Base-by-base conservation (phyloP, 1,140 invertebrate genomes). In the Asobara japonica region DNA sequence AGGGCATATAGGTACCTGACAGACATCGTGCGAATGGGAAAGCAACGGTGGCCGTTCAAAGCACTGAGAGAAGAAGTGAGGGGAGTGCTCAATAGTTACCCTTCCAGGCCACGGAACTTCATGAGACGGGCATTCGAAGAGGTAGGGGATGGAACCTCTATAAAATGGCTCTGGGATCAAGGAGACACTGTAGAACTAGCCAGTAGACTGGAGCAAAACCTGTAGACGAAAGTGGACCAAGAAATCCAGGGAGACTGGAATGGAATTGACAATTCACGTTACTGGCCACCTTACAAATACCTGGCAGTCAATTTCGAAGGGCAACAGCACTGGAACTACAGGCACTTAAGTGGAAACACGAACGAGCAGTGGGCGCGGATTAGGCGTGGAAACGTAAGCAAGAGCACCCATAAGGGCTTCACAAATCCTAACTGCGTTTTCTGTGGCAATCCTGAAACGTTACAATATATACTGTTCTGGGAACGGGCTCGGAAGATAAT, bases 1-100 rank as follows among this genome's bases (percentile, higher is more conserved):
- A 72, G 65, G 18, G 48, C 71, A 61, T 25, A 45, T 51, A 65
- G 29, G 29, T 64, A 64, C 16, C 22, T 29, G 30, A 64, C 25
- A n/a, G 41, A 45, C n/a, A 45, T 45, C 41, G 6, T 45, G 41
- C 3, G 3, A n/a, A 45, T 45, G 41, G n/a, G 16, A 31, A 36
- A 64, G 3, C 11, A 31, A 1, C 3, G 61, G 11, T 64, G 61
- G 61, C 61, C 61, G 3, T 30, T 6, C 5, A 20, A 22, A 41
- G 8, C 8, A 1, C 11, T 41, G n/a, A 20, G 33, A 10, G n/a
- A 65, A 41, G 64, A 65, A 41, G 36, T 65, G 2, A 36, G 33
- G 33, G 20, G 8, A 3, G 16, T 36, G 3, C 18, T 20, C 3
- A 65, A 65, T 33, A 16, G 64, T 2, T n/a, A 8, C 16, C 64